Evolutionary conservation across 2,113 vertebrate species (phyloP).

Genomic region (Actenoides lindsayi): DNA sequence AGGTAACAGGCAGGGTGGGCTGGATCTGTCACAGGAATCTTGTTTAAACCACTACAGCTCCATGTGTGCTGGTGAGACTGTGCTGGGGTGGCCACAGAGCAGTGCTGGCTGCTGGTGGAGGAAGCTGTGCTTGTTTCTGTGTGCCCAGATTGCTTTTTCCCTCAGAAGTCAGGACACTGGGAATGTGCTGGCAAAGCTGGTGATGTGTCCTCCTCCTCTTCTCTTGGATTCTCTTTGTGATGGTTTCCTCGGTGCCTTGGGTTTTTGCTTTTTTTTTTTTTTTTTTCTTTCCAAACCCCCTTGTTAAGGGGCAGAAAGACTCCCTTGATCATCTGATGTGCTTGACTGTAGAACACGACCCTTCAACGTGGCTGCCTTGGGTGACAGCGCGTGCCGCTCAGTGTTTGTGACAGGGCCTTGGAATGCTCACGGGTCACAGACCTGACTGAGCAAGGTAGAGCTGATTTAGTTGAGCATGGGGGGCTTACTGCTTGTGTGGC

Average conservation of each 20-base stretch:
- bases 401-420: background rate
- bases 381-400: background rate
- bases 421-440: background rate
- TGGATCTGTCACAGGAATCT: background rate
- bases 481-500: background rate
- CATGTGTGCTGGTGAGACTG: background rate
- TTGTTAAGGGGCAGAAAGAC: background rate
- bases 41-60: background rate
- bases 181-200: background rate
- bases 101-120: rapidly evolving
- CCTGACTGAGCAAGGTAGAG: background rate
- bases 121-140: background rate
- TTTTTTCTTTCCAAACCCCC: too few species aligned
- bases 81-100: background rate
- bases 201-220: background rate
- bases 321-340: background rate
- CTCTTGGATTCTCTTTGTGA: background rate
- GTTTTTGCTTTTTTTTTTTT: background rate
- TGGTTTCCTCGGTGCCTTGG: background rate
- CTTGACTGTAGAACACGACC: background rate
- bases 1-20: background rate
- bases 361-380: background rate
- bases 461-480: background rate
- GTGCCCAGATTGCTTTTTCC: background rate
- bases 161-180: background rate